A percentile compares a stretch with the other conserved stretches of the same genome.
phyloP scores from a whole-genome alignment of 1,140 invertebrate genomes.

The Plutomurus gul region DNA sequence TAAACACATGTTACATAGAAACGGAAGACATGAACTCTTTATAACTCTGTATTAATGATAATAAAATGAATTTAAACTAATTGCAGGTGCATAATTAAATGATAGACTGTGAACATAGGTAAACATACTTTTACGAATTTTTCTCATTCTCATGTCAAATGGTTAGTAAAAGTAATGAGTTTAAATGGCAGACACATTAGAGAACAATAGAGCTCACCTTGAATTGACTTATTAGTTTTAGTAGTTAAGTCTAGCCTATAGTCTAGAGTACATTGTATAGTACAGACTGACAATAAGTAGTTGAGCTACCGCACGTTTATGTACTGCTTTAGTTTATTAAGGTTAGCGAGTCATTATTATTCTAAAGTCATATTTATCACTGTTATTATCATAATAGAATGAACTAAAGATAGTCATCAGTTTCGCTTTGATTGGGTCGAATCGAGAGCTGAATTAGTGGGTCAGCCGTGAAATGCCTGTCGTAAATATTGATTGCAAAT shows the following conservation, averaged over 20 bases:
- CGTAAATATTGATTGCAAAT: slow-evolving; percentile 14
- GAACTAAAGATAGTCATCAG: slow-evolving; percentile 19
- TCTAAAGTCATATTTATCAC: neutral
- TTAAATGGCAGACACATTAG: neutral
- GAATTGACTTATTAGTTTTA: neutral
- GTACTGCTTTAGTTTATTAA: neutral
- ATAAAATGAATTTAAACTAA: neutral
- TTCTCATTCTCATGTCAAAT: slow-evolving; percentile 18
- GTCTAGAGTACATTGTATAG: neutral
- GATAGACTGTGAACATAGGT: neutral
- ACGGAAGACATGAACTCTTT: no score
- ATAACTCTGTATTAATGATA: neutral
- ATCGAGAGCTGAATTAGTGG: slow-evolving; percentile 24
- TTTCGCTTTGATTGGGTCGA: slow-evolving; percentile 24
- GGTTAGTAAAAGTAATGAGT: slow-evolving; percentile 1
- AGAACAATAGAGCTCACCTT: slow-evolving; percentile 8
- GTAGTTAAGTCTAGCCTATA: neutral
- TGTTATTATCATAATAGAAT: slow-evolving; percentile 23
- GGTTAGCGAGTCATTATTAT: neutral
- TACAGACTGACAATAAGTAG: neutral
- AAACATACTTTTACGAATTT: neutral
- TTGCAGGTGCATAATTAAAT: neutral
- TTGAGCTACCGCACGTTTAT: neutral
- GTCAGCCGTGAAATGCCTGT: slow-evolving; percentile 23
- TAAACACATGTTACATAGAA: no score